Base-by-base conservation (phyloP, 1,140 invertebrate species). In the Brachionus plicatilis region DNA sequence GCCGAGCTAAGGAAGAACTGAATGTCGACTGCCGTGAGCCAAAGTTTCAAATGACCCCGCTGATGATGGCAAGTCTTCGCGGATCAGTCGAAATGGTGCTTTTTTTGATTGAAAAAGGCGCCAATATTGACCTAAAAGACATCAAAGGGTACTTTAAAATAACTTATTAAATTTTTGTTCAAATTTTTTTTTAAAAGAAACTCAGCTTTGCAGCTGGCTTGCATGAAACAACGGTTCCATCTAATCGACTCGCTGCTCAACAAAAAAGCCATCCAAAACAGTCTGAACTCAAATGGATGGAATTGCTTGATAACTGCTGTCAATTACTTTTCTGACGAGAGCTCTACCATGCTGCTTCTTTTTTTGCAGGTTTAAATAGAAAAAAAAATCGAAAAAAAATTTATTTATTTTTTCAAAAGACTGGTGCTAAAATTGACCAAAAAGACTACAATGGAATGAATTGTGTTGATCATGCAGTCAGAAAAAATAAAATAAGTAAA, bases 181-280 rank as follows among this genome's bases (percentile, higher is more conserved):
- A 27, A 53, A n/a, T 14, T 56, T 80, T 9, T 43, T 20, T 78
- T 9, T n/a, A n/a, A 24, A 78, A 88, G 88, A 8, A 88, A 88
- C 45, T 88, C 87, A 2, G 85, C 87, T 41, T 68, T 88, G 27
- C 88, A 88, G 70, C 84, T 88, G 84, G 88, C 88, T 17, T 87
- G 87, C 11, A 88, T 88, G 85, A 76, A 85, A 60, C 86, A 86
- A 5, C 85, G 86, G 45, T 75, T 85, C 45, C 87, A 88, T 14
- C 17, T 88, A 11, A 85, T 88, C 0, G 86, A 87, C 24, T 45
- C 87, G 1, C 65, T 88, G 1, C 37, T 88, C 5, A 47, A 86
- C 8, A 85, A 87, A 82, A 83, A 78, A 56, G 86, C 87, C 24
- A 86, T 86, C 85, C 87, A 88, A 86, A 65, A 65, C 72, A 24